phyloP scores from a whole-genome alignment of 2,113 vertebrate species.

The Tachuris rubrigastra region DNA sequence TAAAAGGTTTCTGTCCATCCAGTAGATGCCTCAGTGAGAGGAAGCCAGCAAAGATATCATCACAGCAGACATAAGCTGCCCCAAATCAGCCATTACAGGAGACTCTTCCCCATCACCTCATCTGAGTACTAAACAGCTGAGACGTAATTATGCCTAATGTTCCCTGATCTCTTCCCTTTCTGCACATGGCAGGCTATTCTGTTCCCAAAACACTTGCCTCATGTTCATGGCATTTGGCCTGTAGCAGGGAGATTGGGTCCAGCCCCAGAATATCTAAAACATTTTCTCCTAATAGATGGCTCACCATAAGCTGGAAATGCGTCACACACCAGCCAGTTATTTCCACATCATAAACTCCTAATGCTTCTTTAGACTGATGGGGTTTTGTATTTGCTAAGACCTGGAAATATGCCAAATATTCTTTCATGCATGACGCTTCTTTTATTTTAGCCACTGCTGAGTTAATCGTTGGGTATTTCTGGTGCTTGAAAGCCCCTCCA shows the following conservation, averaged over 20 bases:
- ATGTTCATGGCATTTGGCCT: slow-evolving; percentile 57
- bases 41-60: background rate
- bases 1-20: slow-evolving; percentile 12
- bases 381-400: slow-evolving; percentile 58
- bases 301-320: slow-evolving; percentile 61
- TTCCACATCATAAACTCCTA: slow-evolving; percentile 80
- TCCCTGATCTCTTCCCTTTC: slow-evolving; percentile 55
- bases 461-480: slow-evolving; percentile 30
- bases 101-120: slow-evolving; percentile 23
- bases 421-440: background rate
- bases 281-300: slow-evolving; percentile 63
- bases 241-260: slow-evolving; percentile 39
- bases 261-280: slow-evolving; percentile 39
- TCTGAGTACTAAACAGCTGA: slow-evolving; percentile 25
- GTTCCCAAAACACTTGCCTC: slow-evolving; percentile 7
- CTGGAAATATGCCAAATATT: slow-evolving; percentile 59
- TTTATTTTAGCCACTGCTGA: slow-evolving; percentile 11
- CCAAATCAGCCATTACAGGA: background rate
- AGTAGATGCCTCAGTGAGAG: background rate
- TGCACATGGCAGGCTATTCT: slow-evolving; percentile 42
- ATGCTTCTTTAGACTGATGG: slow-evolving; percentile 73
- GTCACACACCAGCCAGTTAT: slow-evolving; percentile 71
- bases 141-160: slow-evolving; percentile 40
- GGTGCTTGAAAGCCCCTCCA: background rate
- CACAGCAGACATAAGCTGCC: background rate